Percentiles rank a stretch among this genome's conserved stretches.
phyloP scores from a whole-genome alignment of 2,888 invertebrate genomes.

The Limnephilus rhombicus region DNA sequence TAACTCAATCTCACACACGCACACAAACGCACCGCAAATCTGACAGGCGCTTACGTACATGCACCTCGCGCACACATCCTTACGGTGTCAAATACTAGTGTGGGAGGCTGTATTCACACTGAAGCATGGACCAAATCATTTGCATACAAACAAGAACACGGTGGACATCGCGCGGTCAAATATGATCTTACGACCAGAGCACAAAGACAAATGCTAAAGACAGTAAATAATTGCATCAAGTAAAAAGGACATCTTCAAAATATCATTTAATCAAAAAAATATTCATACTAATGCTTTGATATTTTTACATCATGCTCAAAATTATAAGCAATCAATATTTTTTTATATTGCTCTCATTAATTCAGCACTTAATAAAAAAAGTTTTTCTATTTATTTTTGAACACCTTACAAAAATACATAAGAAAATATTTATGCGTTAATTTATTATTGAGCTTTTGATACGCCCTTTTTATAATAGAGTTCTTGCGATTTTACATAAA shows the following conservation, averaged over 20 bases:
- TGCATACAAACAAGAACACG: conserved; percentile 54
- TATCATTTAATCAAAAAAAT: background rate
- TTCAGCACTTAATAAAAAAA: conserved; percentile 35
- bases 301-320: background rate
- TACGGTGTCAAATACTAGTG: background rate
- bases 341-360: conserved; percentile 26
- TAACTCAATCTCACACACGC: conserved; percentile 1
- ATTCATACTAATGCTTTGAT: background rate
- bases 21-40: conserved; percentile 6
- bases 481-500: conserved; percentile 10
- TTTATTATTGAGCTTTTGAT: background rate
- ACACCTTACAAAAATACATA: background rate
- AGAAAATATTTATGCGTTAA: background rate
- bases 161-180: conserved; percentile 47
- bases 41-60: conserved; percentile 15
- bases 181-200: conserved; percentile 37
- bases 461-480: background rate
- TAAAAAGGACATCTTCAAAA: background rate
- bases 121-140: conserved; percentile 53
- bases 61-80: background rate
- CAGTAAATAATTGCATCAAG: background rate
- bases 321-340: background rate
- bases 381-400: background rate
- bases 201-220: background rate
- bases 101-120: conserved; percentile 38